phyloP scores from a whole-genome alignment of 2,888 invertebrate genomes.

The Pterostichus niger region DNA sequence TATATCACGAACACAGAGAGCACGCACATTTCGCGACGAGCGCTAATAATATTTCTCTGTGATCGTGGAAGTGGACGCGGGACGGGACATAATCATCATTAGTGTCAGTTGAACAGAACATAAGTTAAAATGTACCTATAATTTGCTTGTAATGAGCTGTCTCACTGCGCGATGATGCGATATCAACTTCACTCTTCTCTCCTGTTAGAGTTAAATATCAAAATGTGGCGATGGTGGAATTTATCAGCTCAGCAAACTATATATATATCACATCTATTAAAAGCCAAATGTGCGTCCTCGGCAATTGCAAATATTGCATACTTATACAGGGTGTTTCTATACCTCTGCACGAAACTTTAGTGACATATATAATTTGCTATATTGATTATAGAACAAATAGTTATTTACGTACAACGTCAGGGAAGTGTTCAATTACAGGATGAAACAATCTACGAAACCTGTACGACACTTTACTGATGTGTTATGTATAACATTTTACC shows the following conservation, averaged over 20 bases:
- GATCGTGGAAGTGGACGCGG: conserved; percentile 12
- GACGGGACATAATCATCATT: conserved; percentile 54
- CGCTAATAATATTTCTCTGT: conserved; percentile 32
- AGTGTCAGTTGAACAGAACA: conserved; percentile 48
- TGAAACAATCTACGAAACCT: no score
- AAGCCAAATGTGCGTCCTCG: no score
- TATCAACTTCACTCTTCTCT: conserved; percentile 7
- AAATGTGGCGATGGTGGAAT: neutral
- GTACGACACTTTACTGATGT: no score
- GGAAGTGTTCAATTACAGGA: no score
- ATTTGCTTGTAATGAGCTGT: conserved; percentile 56
- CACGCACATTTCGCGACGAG: conserved; percentile 5
- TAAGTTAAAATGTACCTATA: conserved; percentile 53
- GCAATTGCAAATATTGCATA: no score
- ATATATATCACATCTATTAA: no score
- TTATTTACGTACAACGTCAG: no score
- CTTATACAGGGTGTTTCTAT: no score
- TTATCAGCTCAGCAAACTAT: neutral
- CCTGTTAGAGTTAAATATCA: conserved; percentile 12
- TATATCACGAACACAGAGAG: conserved; percentile 8
- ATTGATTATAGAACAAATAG: no score
- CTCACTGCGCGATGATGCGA: neutral
- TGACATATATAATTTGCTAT: no score
- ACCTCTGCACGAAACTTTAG: no score
- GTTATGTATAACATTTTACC: no score